Conservation (phyloP, 1,140 invertebrate species). For the Drosophila albomicans region DNA sequence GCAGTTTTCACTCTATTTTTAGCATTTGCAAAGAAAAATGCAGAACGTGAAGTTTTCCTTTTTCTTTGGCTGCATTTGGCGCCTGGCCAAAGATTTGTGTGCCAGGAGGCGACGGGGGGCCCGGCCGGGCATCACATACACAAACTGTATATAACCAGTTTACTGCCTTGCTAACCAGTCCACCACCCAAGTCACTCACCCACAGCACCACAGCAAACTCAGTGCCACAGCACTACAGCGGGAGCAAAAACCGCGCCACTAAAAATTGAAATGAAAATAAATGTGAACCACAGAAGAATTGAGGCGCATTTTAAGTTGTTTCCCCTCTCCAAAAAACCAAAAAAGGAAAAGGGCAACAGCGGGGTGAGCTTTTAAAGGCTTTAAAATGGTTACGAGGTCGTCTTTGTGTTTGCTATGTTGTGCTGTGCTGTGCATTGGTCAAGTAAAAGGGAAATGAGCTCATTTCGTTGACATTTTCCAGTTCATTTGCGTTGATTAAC, state of each 20-base stretch:
- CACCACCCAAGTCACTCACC: constrained; percentile 44
- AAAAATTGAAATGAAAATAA: constrained; percentile 73
- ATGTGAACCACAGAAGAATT: constrained; percentile 51
- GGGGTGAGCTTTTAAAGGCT: constrained; percentile 55
- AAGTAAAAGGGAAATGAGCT: constrained; percentile 76
- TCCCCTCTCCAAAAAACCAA: constrained; percentile 6
- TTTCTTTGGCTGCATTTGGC: constrained; percentile 65
- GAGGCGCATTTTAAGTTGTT: constrained; percentile 71
- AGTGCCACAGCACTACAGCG: constrained; percentile 14
- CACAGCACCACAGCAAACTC: constrained; percentile 14
- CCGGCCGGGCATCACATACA: neutral
- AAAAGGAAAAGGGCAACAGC: constrained; percentile 3
- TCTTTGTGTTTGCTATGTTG: constrained; percentile 40
- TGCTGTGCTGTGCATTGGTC: constrained; percentile 50
- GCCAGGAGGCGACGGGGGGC: neutral
- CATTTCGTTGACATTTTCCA: constrained; percentile 80
- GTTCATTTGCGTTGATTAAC: constrained; percentile 82
- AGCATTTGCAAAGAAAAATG: constrained; percentile 51
- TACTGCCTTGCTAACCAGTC: constrained; percentile 71
- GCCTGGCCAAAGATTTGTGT: constrained; percentile 62
- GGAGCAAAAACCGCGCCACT: constrained; percentile 36
- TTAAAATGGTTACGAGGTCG: constrained; percentile 71
- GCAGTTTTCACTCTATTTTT: constrained; percentile 77
- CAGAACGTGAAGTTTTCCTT: constrained; percentile 60
- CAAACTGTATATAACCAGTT: constrained; percentile 66